Base-by-base conservation (phyloP, 37 sponge, comb jelly and placozoan genomes). In the Theonella swinhoei region DNA sequence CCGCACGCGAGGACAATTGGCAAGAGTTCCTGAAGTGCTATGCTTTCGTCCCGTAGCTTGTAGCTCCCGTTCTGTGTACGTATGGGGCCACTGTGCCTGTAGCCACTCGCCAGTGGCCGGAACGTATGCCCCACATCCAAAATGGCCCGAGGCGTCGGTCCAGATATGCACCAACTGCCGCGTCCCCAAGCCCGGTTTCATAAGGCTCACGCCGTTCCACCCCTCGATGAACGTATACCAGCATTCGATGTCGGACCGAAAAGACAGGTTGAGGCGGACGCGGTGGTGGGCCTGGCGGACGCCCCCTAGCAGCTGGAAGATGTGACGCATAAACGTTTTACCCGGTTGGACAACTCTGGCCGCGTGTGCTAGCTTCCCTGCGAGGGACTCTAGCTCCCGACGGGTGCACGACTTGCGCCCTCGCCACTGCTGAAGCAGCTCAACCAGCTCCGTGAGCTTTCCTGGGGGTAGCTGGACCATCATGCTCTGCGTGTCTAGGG, bases 11-110 rank as follows among this genome's bases (percentile, higher is more conserved):
- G 26, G 36, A 79, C 74, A n/a, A 84, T 41, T 0, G 84, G 80
- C 31, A 79, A 60, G 19, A 84, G 70, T 68, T 89, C 90, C 73
- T 73, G 84, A 0, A 70, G 40, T 31, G 80, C 68, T n/a, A 84
- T 68, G 69, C 33, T 64, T 22, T 71, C 72, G 5, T 23, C 22
- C 39, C 40, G 9, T 7, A 17, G n/a, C 66, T 65, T 5, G 5
- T 65, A 5, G 29, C n/a, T 39, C 24, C 59, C 47, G 28, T 3
- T 11, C 11, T 2, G 43, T 3, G 42, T 2, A 14, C 23, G 26
- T 1, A 8, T 5, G 24, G 24, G 60, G 43, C 82, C 82, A 81
- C 62, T 26, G 35, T 11, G 70, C 62, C 61, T 81, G 82, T 8
- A 81, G 24, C 82, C 14, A 47, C 65, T 33, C 17, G 30, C 25